A percentile compares a stretch with the other conserved stretches of the same genome.
Evolutionary conservation across 2,797 vertebrate genomes (phyloP).

Genomic region (Pagetopsis macropterus): DNA sequence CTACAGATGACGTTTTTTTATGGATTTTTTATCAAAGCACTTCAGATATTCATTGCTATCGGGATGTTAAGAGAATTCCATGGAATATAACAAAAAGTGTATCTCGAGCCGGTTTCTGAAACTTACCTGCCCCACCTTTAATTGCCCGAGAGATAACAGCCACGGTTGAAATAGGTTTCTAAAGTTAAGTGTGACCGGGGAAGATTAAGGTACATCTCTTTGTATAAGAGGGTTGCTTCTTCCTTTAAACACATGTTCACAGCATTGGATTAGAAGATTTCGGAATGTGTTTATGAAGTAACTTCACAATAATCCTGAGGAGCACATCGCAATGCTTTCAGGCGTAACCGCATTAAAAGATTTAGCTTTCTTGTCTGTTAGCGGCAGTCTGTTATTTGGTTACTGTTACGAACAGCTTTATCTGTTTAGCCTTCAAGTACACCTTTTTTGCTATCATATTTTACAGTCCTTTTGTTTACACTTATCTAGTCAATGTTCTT

Average conservation of each 20-base stretch:
- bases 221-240: background rate
- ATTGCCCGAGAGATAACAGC: background rate
- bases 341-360: background rate
- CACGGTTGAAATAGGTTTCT: background rate
- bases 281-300: background rate
- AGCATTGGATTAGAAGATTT: no score
- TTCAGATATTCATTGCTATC: no score
- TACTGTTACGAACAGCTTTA: background rate
- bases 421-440: background rate
- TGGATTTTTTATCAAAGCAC: no score
- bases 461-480: background rate
- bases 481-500: constrained; percentile 20
- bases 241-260: no score
- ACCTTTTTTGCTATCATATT: background rate
- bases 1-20: no score
- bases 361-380: background rate
- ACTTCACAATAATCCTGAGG: background rate
- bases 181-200: constrained; percentile 2
- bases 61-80: no score
- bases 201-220: background rate
- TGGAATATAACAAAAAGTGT: no score
- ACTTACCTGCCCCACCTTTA: no score
- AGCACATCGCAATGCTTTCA: background rate
- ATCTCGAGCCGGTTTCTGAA: no score
- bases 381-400: constrained; percentile 1